Base-by-base conservation (phyloP, 2,113 vertebrate genomes). In the Centropus unirufus region DNA sequence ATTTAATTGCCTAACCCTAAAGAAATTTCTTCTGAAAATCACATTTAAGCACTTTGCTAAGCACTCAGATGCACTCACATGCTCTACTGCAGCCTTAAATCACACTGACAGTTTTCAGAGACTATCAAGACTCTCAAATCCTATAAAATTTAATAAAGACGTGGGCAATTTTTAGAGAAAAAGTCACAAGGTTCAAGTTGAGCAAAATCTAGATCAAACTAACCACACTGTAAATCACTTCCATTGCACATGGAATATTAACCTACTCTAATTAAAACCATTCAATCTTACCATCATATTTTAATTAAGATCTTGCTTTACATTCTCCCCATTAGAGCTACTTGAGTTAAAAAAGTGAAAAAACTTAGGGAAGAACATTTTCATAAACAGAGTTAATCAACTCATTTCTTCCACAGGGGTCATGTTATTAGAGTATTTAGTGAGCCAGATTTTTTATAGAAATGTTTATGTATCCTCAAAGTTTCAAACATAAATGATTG, bases 291-390 rank as follows among this genome's bases (percentile, higher is more conserved):
- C 26, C 32, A 67, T 69, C 74, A 30, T 76, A 16, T 42, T 92
- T 87, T 70, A 87, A 83, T 87, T 90, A 93, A 90, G 20, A 52
- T 83, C 27, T 74, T 61, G 5, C 24, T 88, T 86, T 93, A 54
- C 14, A 51, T 80, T 87, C 44, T 74, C 39, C 17, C 6, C 21
- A 40, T 81, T 89, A 88, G 64, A 64, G 29, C 6, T 73, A 11
- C 47, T 58, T 75, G 46, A 80, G 11, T 62, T 61, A 39, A 87
- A 52, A 10, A 42, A 46, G 11, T 30, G 54, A 17, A 46, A 47
- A 52, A 62, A 8, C 13, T 42, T 75, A 27, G 32, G 81, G 21
- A 87, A 68, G 34, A 90, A 83, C 5, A 64, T 94, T 81, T 81
- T 32, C 93, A 83, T 69, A 88, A 92, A 82, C 29, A 70, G 15